Evolutionary conservation across 1,140 invertebrate genomes (phyloP), one percentile per base, ranked within the genome.

Genomic region (Apis florea): DNA sequence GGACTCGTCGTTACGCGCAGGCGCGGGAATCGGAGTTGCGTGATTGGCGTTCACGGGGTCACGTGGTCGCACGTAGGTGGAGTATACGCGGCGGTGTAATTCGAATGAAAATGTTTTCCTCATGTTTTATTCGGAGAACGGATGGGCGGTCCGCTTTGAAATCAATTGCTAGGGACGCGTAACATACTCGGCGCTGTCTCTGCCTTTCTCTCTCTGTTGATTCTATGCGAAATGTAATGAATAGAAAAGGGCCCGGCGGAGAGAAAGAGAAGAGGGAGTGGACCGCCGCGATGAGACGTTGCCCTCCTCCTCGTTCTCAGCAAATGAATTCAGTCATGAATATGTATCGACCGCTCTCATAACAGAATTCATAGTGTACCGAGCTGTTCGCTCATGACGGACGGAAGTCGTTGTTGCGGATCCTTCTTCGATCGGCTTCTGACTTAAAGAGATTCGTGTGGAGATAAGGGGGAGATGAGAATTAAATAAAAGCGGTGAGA

Each of bases 281-380:
- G 85, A 81, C 73, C 68, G 82, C 51, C 71, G 13, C 69, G 90
- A 91, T 91, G 91, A 90, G 90, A 92, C 87, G 89, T 68, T 90
- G 85, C 85, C 83, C 83, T 89, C 80, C 84, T 64, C 68, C 76
- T 83, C 86, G 90, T 91, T 89, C 90, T 85, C 90, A 88, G 89
- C 90, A 87, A 91, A 90, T 90, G 87, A 87, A 90, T 92, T 90
- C 90, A 87, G 77, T 75, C 89, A 91, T 91, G 90, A 92, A 92
- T 92, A 92, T 91, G 90, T 90, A 91, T 90, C 89, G 90, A 56
- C 69, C 47, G 71, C 76, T 89, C 85, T 89, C 87, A 91, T 92
- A 91, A 91, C 88, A 88, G 86, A 91, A 90, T 90, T 90, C 91
- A 91, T 91, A 89, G 76, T 66, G 82, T 81, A 83, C 54, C 66